These are phyloP conservation scores for Deilephila elpenor DNA, from an alignment of 2,888 invertebrate species.

Conservation along the genomic window DNA sequence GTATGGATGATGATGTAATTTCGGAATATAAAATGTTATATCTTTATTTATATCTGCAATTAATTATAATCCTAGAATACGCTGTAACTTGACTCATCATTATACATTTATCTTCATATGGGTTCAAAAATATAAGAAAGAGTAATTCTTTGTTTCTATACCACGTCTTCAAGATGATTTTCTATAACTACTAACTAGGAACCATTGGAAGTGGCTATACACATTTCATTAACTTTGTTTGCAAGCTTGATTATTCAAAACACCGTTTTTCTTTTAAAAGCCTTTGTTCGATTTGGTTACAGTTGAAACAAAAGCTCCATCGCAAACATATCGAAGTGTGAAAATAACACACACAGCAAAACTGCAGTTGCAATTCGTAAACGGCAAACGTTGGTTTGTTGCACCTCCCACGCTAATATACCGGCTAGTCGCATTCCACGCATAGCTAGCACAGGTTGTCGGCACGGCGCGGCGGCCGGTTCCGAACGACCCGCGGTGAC, in stretches of 20 bases:
- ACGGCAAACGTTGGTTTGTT: conserved; percentile 59
- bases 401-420: conserved; percentile 75
- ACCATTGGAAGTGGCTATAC: too few species aligned
- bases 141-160: too few species aligned
- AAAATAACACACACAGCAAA: conserved; percentile 42
- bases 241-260: too few species aligned
- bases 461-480: conserved; percentile 72
- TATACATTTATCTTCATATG: not conserved
- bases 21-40: not conserved
- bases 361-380: conserved; percentile 59
- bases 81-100: not conserved
- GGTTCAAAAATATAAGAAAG: not conserved
- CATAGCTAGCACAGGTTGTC: conserved; percentile 78
- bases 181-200: too few species aligned
- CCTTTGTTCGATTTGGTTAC: not conserved
- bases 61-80: not conserved
- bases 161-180: too few species aligned
- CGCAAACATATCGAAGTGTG: not conserved
- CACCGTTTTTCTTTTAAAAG: too few species aligned
- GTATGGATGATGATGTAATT: conserved; percentile 29
- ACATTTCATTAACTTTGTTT: too few species aligned
- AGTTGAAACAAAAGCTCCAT: conserved; percentile 14
- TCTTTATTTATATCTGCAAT: not conserved
- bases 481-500: conserved; percentile 73
- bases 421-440: conserved; percentile 77